phyloP scores from a whole-genome alignment of 2,113 vertebrate genomes.

The Lophotis ruficrista region DNA sequence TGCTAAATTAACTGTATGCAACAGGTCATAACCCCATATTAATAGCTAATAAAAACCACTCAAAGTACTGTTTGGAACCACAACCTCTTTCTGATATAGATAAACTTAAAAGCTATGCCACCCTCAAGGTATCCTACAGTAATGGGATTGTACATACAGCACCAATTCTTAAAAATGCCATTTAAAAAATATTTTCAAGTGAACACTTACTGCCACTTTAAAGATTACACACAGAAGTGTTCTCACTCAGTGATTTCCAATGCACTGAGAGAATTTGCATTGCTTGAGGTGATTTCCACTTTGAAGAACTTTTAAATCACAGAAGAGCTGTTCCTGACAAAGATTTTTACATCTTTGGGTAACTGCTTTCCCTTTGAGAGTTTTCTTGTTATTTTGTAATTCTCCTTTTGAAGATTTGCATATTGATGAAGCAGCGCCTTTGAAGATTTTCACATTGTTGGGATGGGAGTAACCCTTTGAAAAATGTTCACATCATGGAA shows the following conservation, averaged over 20 bases:
- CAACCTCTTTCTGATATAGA: neutral
- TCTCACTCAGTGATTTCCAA: constrained; percentile 13
- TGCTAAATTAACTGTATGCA: neutral
- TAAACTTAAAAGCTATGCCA: neutral
- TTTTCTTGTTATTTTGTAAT: constrained; percentile 56
- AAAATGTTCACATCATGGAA: neutral
- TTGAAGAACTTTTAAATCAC: constrained; percentile 63
- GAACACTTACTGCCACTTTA: constrained; percentile 46
- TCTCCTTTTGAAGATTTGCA: constrained; percentile 71
- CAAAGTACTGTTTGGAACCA: neutral
- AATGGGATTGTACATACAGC: neutral
- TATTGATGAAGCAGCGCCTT: constrained; percentile 50
- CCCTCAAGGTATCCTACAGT: neutral
- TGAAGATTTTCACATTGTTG: constrained; percentile 59
- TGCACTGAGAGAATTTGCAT: constrained; percentile 36
- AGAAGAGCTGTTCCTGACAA: constrained; percentile 48
- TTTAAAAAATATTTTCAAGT: neutral
- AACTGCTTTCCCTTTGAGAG: constrained; percentile 60
- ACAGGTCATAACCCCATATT: neutral
- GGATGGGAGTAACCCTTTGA: neutral
- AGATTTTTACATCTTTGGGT: constrained; percentile 62
- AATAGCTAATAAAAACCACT: neutral
- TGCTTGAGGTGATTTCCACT: constrained; percentile 63
- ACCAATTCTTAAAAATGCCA: neutral
- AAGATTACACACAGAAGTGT: constrained; percentile 10